These are phyloP conservation scores for Nansenia antarctica DNA, from an alignment of 2,113 vertebrate genomes.

Conservation along the genomic window DNA sequence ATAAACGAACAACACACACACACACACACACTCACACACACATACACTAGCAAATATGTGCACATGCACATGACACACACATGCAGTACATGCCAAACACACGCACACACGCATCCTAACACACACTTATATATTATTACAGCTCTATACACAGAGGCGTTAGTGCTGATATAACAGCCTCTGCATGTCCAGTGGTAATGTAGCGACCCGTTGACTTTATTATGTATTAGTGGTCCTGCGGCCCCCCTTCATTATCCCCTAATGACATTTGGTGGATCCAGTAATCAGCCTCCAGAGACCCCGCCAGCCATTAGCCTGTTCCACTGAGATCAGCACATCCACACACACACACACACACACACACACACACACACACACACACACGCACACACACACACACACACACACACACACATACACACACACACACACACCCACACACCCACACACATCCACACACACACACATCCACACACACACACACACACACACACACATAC, in stretches of 20 bases:
- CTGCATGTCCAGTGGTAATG: slow-evolving; percentile 53
- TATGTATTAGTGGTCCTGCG: slow-evolving; percentile 58
- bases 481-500: slow-evolving; percentile 3
- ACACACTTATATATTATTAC: background rate
- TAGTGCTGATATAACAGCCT: slow-evolving; percentile 57
- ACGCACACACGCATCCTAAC: background rate
- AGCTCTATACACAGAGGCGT: background rate
- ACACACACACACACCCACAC: background rate
- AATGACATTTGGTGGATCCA: slow-evolving; percentile 70
- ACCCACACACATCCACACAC: slow-evolving; percentile 13
- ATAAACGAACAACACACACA: background rate
- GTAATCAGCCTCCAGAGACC: slow-evolving; percentile 64
- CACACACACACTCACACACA: background rate
- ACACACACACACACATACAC: slow-evolving; percentile 12
- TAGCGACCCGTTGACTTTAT: slow-evolving; percentile 66
- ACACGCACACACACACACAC: slow-evolving; percentile 8
- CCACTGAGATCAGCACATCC: slow-evolving; percentile 12
- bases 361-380: slow-evolving; percentile 26
- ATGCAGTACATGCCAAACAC: background rate
- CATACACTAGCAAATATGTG: background rate
- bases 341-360: slow-evolving; percentile 14
- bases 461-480: slow-evolving; percentile 4
- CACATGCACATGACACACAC: background rate
- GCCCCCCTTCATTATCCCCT: slow-evolving; percentile 65
- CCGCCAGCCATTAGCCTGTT: slow-evolving; percentile 34